Evolutionary conservation across 2,113 vertebrate genomes (phyloP), one percentile per base, ranked within the genome.

Genomic region (Xiphophorus couchianus): DNA sequence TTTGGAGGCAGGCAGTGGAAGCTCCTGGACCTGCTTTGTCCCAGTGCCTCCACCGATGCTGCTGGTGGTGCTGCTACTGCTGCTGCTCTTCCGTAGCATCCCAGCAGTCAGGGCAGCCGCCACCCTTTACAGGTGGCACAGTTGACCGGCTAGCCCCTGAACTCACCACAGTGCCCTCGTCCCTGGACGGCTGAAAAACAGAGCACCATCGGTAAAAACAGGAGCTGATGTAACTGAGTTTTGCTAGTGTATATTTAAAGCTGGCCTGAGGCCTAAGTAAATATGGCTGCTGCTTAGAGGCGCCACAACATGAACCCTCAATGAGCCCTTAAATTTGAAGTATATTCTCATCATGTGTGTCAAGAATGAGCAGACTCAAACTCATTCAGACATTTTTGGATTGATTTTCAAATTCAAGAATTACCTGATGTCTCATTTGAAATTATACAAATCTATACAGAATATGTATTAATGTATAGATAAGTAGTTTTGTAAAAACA

Each of bases 81-180:
- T 94, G 74, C 85, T 85, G 95, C 95, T 96, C 95, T 96, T 96
- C 12, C 95, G 93, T 83, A 96, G 95, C 95, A 97, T 97, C 95
- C 94, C 95, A 94, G 94, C 93, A 91, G 92, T 69, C 71, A 3
- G 73, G 58, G 65, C 77, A 70, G 84, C 67, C 70, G 74, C 69
- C 61, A 66, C 77, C 74, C 78, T 81, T 70, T 39, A 66, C 51
- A 66, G 86, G 76, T 71, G 80, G 71, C 33, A 67, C 74, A 30
- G 64, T 51, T 61, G 73, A 68, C 58, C 80, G 66, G 74, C 85
- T 89, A 89, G 80, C 83, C 81, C 77, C 81, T 88, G 74, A 84
- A 82, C n/a, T 80, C 82, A 84, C 71, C 82, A 78, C 67, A 37
- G 61, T 86, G 83, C 74, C 71, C 79, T 63, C 63, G 71, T 76